Evolutionary conservation across 2,113 vertebrate species (phyloP).

Genomic region (Raphicerus campestris): DNA sequence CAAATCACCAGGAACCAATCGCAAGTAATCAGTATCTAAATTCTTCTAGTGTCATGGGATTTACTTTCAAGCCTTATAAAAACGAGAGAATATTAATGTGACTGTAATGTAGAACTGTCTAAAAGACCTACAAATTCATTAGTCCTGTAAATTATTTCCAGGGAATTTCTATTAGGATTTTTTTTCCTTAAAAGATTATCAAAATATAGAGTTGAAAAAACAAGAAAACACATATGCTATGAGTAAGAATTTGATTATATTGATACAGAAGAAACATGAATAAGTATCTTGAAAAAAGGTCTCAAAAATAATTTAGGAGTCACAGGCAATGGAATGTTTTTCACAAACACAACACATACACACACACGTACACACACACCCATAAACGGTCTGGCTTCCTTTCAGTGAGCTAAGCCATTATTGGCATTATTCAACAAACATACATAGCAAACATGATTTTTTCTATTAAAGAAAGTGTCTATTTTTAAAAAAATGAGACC

Average conservation of each 20-base stretch:
- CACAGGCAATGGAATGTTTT: slow-evolving; percentile 56
- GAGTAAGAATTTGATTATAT: slow-evolving; percentile 50
- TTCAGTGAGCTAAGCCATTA: slow-evolving; percentile 28
- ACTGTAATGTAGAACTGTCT: slow-evolving; percentile 29
- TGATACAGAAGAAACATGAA: slow-evolving; percentile 52
- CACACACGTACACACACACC: neutral
- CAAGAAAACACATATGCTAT: neutral
- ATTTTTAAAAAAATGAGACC: neutral
- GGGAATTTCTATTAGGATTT: slow-evolving; percentile 43
- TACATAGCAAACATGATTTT: neutral
- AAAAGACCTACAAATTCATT: slow-evolving; percentile 62
- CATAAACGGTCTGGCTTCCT: neutral
- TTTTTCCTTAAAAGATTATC: slow-evolving; percentile 51
- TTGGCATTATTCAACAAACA: slow-evolving; percentile 51
- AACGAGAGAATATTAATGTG: slow-evolving; percentile 66
- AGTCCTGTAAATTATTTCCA: slow-evolving; percentile 46
- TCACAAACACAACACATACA: neutral
- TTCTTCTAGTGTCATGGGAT: slow-evolving; percentile 66
- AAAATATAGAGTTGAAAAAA: slow-evolving; percentile 63
- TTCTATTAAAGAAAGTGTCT: neutral
- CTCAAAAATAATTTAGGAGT: slow-evolving; percentile 58
- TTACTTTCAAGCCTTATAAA: slow-evolving; percentile 70
- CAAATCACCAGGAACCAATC: slow-evolving; percentile 74
- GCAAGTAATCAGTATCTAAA: slow-evolving; percentile 74
- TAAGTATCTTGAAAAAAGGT: slow-evolving; percentile 46